A percentile compares a stretch with the other conserved stretches of the same genome.
phyloP scores from a whole-genome alignment of 2,797 vertebrate species.

The Gephyroberyx darwinii region DNA sequence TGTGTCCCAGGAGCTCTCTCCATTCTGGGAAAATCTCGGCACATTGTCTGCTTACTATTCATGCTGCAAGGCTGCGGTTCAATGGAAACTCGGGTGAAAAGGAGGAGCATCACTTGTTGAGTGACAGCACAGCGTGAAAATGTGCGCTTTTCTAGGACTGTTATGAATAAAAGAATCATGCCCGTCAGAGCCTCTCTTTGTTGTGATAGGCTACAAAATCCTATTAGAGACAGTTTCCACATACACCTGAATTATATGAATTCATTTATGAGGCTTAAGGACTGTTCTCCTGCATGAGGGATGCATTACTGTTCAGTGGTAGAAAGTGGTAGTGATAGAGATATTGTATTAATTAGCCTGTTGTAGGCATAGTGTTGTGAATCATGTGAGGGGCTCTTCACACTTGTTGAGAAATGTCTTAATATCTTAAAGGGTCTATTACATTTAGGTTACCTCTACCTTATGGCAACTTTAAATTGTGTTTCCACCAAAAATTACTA shows the following conservation, averaged over 20 bases:
- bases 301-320: background rate
- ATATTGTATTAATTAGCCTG: background rate
- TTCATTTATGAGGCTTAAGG: constrained; percentile 10
- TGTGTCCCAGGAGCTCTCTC: constrained; percentile 47
- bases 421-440: background rate
- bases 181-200: constrained; percentile 8
- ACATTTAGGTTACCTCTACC: background rate
- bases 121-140: constrained; percentile 56
- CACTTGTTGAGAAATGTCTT: background rate
- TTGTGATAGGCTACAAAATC: constrained; percentile 15
- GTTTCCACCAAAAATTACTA: background rate
- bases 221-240: constrained; percentile 4
- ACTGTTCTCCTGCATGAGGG: background rate
- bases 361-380: background rate
- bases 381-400: background rate
- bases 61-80: constrained; percentile 55
- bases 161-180: constrained; percentile 59
- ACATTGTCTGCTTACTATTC: constrained; percentile 63
- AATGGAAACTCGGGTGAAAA: constrained; percentile 54
- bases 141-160: constrained; percentile 46
- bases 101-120: constrained; percentile 58
- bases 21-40: constrained; percentile 60
- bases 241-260: constrained; percentile 12
- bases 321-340: too few species aligned
- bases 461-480: background rate